Evolutionary conservation across 2,113 vertebrate species (phyloP).

Genomic region (Balaenoptera acutorostrata): DNA sequence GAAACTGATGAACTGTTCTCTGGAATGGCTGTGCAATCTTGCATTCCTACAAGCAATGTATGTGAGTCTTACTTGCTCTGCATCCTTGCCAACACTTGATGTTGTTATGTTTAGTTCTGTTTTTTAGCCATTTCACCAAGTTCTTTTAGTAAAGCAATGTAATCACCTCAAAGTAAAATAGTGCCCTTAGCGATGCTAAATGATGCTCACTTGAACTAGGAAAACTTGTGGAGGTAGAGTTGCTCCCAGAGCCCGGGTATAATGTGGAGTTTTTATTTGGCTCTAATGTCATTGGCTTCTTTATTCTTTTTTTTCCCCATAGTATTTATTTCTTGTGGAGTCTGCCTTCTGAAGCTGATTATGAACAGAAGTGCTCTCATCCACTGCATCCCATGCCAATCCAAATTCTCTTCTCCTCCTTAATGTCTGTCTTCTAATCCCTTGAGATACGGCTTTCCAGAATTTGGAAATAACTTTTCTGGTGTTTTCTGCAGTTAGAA

Average conservation of each 20-base stretch:
- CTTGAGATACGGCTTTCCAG: neutral
- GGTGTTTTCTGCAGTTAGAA: neutral
- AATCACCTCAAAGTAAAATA: neutral
- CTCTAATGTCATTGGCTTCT: neutral
- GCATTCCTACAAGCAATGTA: neutral
- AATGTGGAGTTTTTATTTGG: neutral
- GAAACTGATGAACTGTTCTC: neutral
- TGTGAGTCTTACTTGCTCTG: neutral
- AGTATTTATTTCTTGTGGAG: neutral
- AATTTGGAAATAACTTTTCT: neutral
- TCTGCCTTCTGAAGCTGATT: neutral
- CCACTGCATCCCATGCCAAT: accelerated
- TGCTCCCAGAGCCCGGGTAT: neutral
- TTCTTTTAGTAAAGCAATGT: neutral
- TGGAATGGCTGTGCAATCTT: neutral
- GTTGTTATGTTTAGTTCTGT: neutral
- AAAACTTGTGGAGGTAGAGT: neutral
- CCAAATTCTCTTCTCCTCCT: neutral
- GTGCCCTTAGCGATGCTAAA: neutral
- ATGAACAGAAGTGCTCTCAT: too few relatives aligned
- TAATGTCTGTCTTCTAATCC: neutral
- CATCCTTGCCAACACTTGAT: neutral
- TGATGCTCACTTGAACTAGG: neutral
- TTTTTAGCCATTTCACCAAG: neutral
- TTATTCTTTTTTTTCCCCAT: neutral